Evolutionary conservation across 2,888 invertebrate genomes (phyloP).

Genomic region (Aphodius granarius): DNA sequence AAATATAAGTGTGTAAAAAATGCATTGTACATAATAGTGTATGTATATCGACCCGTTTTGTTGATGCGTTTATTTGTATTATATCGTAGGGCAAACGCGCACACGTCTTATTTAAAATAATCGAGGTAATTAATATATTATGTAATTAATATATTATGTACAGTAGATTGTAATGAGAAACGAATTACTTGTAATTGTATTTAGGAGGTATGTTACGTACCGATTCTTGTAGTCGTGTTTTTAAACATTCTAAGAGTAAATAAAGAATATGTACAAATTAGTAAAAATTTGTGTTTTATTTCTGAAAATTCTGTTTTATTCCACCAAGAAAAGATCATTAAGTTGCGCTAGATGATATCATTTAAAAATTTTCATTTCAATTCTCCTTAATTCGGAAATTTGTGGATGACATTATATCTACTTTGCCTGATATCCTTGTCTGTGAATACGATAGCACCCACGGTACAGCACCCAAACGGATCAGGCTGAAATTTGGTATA

Average conservation of each 20-base stretch:
- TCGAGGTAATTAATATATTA: slow-evolving; percentile 20
- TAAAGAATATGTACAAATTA: slow-evolving; percentile 26
- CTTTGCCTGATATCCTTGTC: too few species aligned
- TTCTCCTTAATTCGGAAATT: too few species aligned
- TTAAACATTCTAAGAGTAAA: slow-evolving; percentile 26
- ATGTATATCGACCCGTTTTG: slow-evolving; percentile 29
- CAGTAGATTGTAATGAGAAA: slow-evolving; percentile 31
- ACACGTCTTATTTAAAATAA: slow-evolving; percentile 26
- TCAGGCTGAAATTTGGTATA: too few species aligned
- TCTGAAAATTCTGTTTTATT: not conserved
- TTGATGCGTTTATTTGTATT: slow-evolving; percentile 32
- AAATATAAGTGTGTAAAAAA: slow-evolving; percentile 18
- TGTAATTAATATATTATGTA: slow-evolving; percentile 33
- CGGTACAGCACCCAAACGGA: too few species aligned
- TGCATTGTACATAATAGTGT: slow-evolving; percentile 30
- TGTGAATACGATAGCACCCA: too few species aligned
- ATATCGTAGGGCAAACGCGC: slow-evolving; percentile 31
- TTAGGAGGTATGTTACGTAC: slow-evolving; percentile 14
- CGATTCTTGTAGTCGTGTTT: slow-evolving; percentile 26
- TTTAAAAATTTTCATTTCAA: too few species aligned
- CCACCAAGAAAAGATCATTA: not conserved
- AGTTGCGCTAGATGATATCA: not conserved
- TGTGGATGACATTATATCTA: too few species aligned
- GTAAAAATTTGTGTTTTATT: slow-evolving; percentile 10
- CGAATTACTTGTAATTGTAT: slow-evolving; percentile 23